Conservation (phyloP, 2,113 vertebrate genomes). For the Gymnorhina tibicen region DNA sequence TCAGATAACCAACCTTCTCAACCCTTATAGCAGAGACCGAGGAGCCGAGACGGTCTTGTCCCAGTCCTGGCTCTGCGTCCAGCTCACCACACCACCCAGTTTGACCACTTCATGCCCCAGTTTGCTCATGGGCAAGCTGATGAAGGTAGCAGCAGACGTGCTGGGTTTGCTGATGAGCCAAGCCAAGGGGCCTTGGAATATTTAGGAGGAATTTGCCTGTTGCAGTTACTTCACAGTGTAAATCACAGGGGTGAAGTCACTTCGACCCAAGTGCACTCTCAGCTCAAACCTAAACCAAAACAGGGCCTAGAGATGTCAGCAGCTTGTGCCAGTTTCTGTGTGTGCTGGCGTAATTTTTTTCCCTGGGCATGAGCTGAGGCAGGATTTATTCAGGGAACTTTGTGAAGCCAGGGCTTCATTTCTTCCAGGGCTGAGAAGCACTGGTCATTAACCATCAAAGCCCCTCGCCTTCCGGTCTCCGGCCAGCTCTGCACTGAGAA, state of each 20-base stretch:
- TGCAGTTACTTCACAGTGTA: neutral
- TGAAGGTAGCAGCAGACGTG: neutral
- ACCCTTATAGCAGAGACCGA: neutral
- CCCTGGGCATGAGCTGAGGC: neutral
- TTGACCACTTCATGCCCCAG: neutral
- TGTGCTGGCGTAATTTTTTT: neutral
- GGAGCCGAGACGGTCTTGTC: neutral
- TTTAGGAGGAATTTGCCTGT: neutral
- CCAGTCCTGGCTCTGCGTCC: neutral
- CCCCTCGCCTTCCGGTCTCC: neutral
- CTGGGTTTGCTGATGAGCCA: neutral
- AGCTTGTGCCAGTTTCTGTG: neutral
- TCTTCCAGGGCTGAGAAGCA: neutral
- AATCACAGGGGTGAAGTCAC: neutral
- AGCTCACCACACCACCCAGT: neutral
- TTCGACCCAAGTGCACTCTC: neutral
- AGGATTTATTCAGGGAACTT: neutral
- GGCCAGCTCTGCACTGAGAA: neutral
- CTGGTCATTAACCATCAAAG: constrained; percentile 31
- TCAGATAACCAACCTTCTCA: neutral
- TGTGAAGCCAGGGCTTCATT: neutral
- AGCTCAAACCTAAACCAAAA: neutral
- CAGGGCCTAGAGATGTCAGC: neutral
- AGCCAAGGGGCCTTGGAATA: neutral
- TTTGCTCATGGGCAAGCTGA: neutral